phyloP scores from a whole-genome alignment of 2,113 vertebrate genomes.

The Bos indicus region DNA sequence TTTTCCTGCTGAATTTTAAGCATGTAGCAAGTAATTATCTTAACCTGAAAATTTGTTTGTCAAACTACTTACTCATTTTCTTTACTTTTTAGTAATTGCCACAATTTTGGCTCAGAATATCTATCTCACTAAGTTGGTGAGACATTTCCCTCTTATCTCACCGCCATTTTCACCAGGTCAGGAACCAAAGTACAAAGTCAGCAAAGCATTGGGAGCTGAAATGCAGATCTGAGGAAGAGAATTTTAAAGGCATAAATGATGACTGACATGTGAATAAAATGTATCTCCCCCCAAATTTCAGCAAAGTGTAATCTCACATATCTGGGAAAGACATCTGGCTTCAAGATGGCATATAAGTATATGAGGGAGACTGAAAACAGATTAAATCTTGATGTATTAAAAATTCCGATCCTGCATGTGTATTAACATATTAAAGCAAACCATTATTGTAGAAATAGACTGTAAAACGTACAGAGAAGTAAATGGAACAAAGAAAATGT shows the following conservation, averaged over 20 bases:
- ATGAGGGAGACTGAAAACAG: not conserved
- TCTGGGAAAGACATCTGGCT: slow-evolving; percentile 65
- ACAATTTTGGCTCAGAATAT: not conserved
- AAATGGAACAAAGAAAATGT: slow-evolving; percentile 22
- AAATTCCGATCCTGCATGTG: not conserved
- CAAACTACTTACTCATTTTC: not conserved
- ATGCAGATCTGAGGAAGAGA: not conserved
- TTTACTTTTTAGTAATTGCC: not conserved
- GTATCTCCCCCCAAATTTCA: slow-evolving; percentile 21
- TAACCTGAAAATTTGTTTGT: not conserved
- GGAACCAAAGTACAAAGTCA: not conserved
- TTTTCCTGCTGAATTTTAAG: not conserved
- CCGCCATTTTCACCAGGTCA: slow-evolving; percentile 2
- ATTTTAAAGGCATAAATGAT: slow-evolving; percentile 29
- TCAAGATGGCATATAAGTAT: slow-evolving; percentile 56
- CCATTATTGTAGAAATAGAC: not conserved
- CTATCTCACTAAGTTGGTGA: not conserved
- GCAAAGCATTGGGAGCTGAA: not conserved
- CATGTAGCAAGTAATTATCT: not conserved
- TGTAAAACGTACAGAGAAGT: not conserved
- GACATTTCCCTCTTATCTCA: not conserved
- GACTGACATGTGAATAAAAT: slow-evolving; percentile 45
- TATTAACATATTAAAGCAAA: slow-evolving; percentile 33
- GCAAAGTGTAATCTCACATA: not conserved
- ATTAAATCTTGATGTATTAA: slow-evolving; percentile 25